Percentiles rank a stretch among this genome's conserved stretches.
Conservation (phyloP, 2,888 invertebrate genomes). For the Rhagophthalmus giganteus region DNA sequence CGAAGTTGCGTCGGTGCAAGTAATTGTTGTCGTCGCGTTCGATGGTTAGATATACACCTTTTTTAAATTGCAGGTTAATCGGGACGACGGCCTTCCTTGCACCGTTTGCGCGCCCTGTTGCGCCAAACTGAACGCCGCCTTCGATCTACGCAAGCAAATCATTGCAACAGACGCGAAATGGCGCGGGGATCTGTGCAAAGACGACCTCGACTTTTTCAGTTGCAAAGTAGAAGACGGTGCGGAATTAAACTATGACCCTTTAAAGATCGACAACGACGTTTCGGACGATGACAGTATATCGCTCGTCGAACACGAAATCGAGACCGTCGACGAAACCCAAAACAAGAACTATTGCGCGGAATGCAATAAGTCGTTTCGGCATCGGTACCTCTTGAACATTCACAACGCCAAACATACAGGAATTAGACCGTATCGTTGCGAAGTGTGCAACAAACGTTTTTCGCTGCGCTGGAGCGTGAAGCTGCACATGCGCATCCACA, state of each 20-base stretch:
- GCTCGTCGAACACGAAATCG: background rate
- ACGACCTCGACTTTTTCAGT: background rate
- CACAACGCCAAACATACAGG: slow-evolving; percentile 14
- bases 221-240: background rate
- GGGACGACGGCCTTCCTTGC: no score
- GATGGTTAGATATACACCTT: no score
- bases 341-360: background rate
- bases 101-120: no score
- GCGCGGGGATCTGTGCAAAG: background rate
- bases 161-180: slow-evolving; percentile 7
- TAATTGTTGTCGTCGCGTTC: no score
- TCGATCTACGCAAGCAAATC: slow-evolving; percentile 4
- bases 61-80: no score
- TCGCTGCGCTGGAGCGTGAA: background rate
- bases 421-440: slow-evolving; percentile 4
- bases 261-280: no score
- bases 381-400: background rate
- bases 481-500: background rate
- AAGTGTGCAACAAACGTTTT: background rate
- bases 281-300: background rate
- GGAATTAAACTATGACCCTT: background rate
- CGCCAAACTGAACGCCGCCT: slow-evolving; percentile 6
- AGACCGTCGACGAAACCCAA: background rate
- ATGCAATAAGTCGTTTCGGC: background rate
- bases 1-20: no score